Percentiles rank a stretch among this genome's conserved stretches.
Evolutionary conservation across 1,140 invertebrate species (phyloP).

Genomic region (Sminthurinus signatus): DNA sequence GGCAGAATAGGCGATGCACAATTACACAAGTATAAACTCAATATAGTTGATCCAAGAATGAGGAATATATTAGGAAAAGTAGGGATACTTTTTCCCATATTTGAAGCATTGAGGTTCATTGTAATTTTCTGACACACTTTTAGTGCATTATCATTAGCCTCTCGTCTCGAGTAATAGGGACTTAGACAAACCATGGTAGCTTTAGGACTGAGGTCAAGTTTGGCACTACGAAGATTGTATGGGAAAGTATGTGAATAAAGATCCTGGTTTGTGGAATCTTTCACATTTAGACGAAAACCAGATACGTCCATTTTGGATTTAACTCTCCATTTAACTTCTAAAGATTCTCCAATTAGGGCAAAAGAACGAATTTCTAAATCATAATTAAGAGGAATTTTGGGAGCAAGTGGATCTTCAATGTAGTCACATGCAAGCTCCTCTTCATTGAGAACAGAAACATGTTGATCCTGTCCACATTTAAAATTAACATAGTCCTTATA

Average conservation of each 20-base stretch:
- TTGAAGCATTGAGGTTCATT: background rate
- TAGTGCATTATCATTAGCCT: background rate
- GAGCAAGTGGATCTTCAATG: conserved; percentile 29
- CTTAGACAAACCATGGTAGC: conserved; percentile 14
- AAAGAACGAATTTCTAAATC: conserved; percentile 34
- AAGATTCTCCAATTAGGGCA: conserved; percentile 3
- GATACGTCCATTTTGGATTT: conserved; percentile 36
- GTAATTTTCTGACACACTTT: conserved; percentile 29
- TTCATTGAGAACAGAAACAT: conserved; percentile 20
- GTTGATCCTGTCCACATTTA: conserved; percentile 21
- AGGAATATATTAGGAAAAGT: too few relatives aligned
- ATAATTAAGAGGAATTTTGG: conserved; percentile 24
- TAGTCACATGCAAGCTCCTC: conserved; percentile 29
- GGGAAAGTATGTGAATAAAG: conserved; percentile 10
- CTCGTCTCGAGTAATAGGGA: conserved; percentile 9
- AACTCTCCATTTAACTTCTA: conserved; percentile 36
- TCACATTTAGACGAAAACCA: conserved; percentile 19
- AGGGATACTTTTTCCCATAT: background rate
- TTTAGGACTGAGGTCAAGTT: conserved; percentile 10
- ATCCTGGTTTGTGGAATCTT: conserved; percentile 2
- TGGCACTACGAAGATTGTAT: conserved; percentile 28
- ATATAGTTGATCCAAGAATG: background rate
- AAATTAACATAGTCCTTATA: conserved; percentile 30
- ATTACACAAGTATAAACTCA: background rate
- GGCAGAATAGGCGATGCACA: background rate